These are phyloP conservation scores for Onthophagus taurus DNA, from an alignment of 1,140 invertebrate species.

Conservation along the genomic window DNA sequence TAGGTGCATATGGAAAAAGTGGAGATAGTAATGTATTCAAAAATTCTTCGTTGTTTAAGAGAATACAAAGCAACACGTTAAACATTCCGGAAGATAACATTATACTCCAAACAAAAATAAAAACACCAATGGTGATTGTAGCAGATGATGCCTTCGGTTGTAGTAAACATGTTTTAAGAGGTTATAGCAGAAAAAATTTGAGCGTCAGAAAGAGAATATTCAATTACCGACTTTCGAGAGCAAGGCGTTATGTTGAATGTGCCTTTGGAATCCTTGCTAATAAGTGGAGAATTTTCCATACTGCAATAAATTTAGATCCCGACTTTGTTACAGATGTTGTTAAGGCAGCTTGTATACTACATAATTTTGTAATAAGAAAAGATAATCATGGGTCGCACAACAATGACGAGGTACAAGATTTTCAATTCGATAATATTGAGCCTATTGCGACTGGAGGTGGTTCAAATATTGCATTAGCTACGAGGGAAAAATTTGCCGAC, in stretches of 20 bases:
- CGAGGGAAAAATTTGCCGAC: no score
- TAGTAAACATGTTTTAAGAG: constrained; percentile 36
- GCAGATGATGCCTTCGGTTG: constrained; percentile 41
- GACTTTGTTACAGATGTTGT: constrained; percentile 27
- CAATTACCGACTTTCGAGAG: constrained; percentile 38
- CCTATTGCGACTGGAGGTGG: no score
- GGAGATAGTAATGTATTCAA: constrained; percentile 34
- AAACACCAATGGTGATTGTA: constrained; percentile 22
- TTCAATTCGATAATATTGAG: no score
- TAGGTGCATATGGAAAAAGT: constrained; percentile 37
- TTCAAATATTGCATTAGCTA: no score
- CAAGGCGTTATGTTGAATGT: constrained; percentile 36
- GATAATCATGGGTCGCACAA: no score
- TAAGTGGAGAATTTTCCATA: constrained; percentile 37
- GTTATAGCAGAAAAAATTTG: constrained; percentile 33
- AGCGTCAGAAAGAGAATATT: constrained; percentile 34
- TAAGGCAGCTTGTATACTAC: constrained; percentile 20
- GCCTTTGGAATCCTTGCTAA: constrained; percentile 40
- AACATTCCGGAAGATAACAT: not conserved
- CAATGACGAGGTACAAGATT: no score
- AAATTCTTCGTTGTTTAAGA: not conserved
- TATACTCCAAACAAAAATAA: constrained; percentile 1
- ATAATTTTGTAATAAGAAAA: constrained; percentile 24
- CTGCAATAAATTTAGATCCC: constrained; percentile 25
- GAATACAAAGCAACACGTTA: not conserved